These are phyloP conservation scores for Drosophila santomea DNA, from an alignment of 1,140 invertebrate species.

Conservation along the genomic window DNA sequence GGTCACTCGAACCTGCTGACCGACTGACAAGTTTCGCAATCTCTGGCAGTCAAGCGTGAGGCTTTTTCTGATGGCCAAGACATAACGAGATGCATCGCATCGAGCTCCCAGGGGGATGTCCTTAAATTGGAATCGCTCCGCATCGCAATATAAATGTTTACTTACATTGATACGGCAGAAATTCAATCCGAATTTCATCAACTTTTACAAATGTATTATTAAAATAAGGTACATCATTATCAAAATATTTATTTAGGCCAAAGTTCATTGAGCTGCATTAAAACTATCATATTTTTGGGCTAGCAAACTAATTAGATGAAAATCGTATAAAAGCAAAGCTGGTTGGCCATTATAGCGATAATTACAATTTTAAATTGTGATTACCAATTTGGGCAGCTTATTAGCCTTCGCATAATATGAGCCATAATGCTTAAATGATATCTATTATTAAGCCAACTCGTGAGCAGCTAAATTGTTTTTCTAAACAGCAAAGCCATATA, in stretches of 20 bases:
- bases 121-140: conserved; percentile 1
- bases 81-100: conserved; percentile 4
- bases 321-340: not conserved
- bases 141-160: too few species aligned
- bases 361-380: too few species aligned
- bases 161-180: too few species aligned
- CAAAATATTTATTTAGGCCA: not conserved
- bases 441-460: not conserved
- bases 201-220: too few species aligned
- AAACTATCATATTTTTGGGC: not conserved
- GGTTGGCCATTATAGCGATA: not conserved
- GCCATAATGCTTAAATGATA: not conserved
- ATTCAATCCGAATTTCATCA: too few species aligned
- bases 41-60: conserved; percentile 30
- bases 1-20: conserved; percentile 10
- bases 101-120: not conserved
- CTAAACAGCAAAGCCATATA: not conserved
- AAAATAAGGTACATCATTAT: not conserved
- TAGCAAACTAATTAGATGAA: not conserved
- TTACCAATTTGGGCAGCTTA: not conserved
- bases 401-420: not conserved
- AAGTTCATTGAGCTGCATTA: not conserved
- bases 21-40: conserved; percentile 32
- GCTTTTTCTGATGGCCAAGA: conserved; percentile 25
- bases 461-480: not conserved